These are phyloP conservation scores for Rotaria macrura DNA, from an alignment of 2,888 invertebrate genomes.

Conservation along the genomic window DNA sequence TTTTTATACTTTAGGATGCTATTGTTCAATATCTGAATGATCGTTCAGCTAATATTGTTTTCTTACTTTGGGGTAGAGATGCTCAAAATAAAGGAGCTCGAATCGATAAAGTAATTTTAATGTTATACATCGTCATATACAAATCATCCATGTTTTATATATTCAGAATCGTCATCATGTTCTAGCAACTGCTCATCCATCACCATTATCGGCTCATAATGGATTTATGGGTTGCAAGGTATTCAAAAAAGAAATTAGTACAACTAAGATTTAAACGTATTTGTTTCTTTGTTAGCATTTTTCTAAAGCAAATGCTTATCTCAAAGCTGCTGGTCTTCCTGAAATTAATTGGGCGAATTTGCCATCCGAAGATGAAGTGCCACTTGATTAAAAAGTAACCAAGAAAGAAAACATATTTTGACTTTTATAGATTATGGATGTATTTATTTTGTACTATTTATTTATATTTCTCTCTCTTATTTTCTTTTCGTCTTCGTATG, in stretches of 20 bases:
- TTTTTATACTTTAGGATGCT: neutral
- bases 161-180: neutral
- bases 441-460: neutral
- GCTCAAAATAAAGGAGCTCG: neutral
- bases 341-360: neutral
- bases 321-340: neutral
- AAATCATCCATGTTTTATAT: neutral
- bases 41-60: neutral
- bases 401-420: no score
- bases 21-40: neutral
- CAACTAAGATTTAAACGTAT: neutral
- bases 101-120: neutral
- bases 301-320: conserved; percentile 14
- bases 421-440: neutral
- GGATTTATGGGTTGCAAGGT: conserved; percentile 19
- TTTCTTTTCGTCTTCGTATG: neutral
- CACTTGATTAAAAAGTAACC: neutral
- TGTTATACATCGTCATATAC: neutral
- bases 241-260: neutral
- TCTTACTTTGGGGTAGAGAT: conserved; percentile 18
- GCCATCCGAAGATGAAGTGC: neutral
- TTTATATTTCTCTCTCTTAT: neutral
- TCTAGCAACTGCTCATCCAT: neutral
- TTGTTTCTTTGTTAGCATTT: neutral
- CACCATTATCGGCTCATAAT: neutral